phyloP scores from a whole-genome alignment of 2,113 vertebrate genomes.

The Rhipidura dahli region DNA sequence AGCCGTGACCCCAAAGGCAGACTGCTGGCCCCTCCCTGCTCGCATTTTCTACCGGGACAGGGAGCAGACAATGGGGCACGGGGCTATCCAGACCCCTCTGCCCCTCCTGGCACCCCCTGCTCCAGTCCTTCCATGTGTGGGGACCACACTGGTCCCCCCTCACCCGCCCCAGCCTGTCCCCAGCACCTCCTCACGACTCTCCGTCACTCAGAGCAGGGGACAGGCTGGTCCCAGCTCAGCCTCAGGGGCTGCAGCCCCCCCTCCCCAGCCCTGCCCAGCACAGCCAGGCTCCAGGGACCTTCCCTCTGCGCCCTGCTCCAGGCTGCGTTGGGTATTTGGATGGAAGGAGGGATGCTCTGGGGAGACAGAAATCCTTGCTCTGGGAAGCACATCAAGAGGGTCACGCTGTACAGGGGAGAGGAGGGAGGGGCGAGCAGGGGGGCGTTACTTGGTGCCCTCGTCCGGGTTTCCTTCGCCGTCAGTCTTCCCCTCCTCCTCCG shows the following conservation, averaged over 20 bases:
- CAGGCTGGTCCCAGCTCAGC: background rate
- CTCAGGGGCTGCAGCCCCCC: background rate
- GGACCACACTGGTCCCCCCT: background rate
- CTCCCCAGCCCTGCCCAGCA: background rate
- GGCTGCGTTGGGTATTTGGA: background rate
- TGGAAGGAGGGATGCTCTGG: slow-evolving; percentile 41
- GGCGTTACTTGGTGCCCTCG: slow-evolving; percentile 85
- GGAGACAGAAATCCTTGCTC: slow-evolving; percentile 48
- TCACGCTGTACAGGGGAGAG: background rate
- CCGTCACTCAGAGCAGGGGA: background rate
- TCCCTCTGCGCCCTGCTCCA: background rate
- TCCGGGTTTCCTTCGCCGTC: slow-evolving; percentile 87
- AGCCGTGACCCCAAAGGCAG: rapidly evolving
- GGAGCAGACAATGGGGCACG: rapidly evolving
- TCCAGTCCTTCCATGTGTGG: rapidly evolving
- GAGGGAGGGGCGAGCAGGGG: background rate
- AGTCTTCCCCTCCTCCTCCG: slow-evolving; percentile 93
- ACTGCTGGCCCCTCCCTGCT: background rate
- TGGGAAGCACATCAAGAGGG: slow-evolving; percentile 40
- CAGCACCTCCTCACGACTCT: background rate
- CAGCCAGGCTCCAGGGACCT: background rate
- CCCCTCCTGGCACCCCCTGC: background rate
- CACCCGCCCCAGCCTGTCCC: background rate
- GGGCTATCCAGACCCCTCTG: background rate
- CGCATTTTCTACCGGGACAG: background rate